Base-by-base conservation (phyloP, 2,797 vertebrate species). In the Sphenopsis melanotis region DNA sequence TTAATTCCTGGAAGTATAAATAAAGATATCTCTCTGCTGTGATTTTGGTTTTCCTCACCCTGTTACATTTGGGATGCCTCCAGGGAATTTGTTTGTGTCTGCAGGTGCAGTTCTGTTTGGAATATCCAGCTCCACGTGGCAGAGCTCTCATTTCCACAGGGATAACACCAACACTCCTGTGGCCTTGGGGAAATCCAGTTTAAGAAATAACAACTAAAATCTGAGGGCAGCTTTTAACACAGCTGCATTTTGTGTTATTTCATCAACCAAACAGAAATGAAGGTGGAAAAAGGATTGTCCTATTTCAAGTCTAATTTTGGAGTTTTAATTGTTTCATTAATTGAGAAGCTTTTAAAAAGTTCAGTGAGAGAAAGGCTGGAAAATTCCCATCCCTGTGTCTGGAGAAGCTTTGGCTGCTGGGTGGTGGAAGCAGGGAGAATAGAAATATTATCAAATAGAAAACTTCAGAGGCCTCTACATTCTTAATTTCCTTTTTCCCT, bases 121-220 rank as follows among this genome's bases (percentile, higher is more conserved):
- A 49, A 32, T 20, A 16, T 32, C 12, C 41, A 66, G 26, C 39
- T 89, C 36, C 5, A 4, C 20, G 69, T 36, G 42, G 53, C 44
- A 46, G 22, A 69, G 23, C 46, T 78, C 21, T 50, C 37, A 2
- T 0, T 1, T 29, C 36, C 52, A 1, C 34, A 14, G 59, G 15
- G 59, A 41, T 49, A 42, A 34, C 15, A 11, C 29, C 32, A 49
- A 1, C 0, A 0, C 30, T 56, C 8, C 9, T 3, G 7, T 32
- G 36, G 50, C 50, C 29, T 68, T 16, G 20, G 22, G 21, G 21
- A n/a, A 83, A 55, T 83, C 11, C 26, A 49, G 13, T 36, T 32
- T 21, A 8, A 41, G 37, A 47, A 66, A 15, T 30, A 64, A 42
- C 23, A 30, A 2, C 27, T 24, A 18, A 85, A 81, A 56, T 5